Base-by-base conservation (phyloP, 2,888 invertebrate genomes). In the Willowsia nigromaculata region DNA sequence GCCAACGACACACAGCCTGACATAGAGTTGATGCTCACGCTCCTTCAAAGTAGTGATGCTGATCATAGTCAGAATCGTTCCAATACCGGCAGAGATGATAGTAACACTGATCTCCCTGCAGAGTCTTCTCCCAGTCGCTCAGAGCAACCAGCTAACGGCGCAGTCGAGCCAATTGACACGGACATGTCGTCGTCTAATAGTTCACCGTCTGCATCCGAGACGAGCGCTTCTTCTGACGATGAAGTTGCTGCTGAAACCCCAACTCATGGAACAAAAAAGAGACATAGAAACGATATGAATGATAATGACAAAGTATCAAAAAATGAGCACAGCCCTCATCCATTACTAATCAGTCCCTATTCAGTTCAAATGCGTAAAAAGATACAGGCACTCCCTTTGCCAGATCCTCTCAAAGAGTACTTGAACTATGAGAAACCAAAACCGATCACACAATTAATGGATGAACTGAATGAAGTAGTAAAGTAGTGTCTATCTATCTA, bases 391-490 rank as follows among this genome's bases (percentile, higher is more conserved):
- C 94, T 97, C 93, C 97, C 97, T 30, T 94, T 97, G 93, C 97
- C 97, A 30, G 94, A 95, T 81, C 95, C 96, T 88, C 95, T 97
- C 93, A 96, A 96, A 93, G 93, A 94, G 92, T 97, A 95, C 94
- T 94, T 97, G 92, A 96, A 97, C 94, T 95, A 95, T 93, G 95
- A 96, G 93, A 95, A n/a, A n/a, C n/a, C n/a, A n/a, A n/a, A n/a
- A n/a, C n/a, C n/a, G n/a, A n/a, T n/a, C n/a, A n/a, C n/a, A n/a
- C n/a, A n/a, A n/a, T n/a, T n/a, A n/a, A n/a, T n/a, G n/a, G n/a
- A n/a, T n/a, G n/a, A n/a, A n/a, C n/a, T n/a, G n/a, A n/a, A n/a
- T n/a, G n/a, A n/a, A n/a, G n/a, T n/a, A n/a, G n/a, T n/a, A n/a
- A n/a, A n/a, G n/a, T n/a, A n/a, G n/a, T n/a, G n/a, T n/a, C n/a